A percentile compares a stretch with the other conserved stretches of the same genome.
Conservation (phyloP, 2,888 invertebrate species). For the Agriopis aurantiaria region DNA sequence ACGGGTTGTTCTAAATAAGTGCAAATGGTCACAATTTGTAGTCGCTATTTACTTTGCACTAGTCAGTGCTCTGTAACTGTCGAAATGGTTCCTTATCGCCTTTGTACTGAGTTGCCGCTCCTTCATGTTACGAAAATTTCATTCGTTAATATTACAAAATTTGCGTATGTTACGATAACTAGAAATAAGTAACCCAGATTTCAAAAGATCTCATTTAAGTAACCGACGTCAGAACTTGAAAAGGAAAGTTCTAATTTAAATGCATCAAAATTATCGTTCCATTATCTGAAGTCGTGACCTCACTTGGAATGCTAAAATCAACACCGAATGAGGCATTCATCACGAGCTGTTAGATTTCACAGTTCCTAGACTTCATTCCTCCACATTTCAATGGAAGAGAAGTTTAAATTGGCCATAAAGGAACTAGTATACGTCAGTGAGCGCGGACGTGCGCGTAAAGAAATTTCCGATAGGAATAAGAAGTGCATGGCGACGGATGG, state of each 20-base stretch:
- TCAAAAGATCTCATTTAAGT: conserved; percentile 2
- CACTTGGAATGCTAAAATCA: conserved; percentile 35
- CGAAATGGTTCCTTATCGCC: conserved; percentile 41
- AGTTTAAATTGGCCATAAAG: conserved; percentile 67
- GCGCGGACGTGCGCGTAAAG: conserved; percentile 62
- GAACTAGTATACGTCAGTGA: conserved; percentile 57
- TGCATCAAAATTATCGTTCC: conserved; percentile 52
- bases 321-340: conserved; percentile 30
- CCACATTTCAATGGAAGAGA: conserved; percentile 54
- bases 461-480: conserved; percentile 63
- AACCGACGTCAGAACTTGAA: conserved; percentile 27
- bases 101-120: conserved; percentile 34
- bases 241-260: conserved; percentile 48
- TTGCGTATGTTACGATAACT: conserved; percentile 2
- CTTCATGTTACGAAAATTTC: conserved; percentile 31
- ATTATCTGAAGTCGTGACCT: conserved; percentile 57
- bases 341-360: conserved; percentile 30
- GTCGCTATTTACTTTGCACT: conserved; percentile 38
- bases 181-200: conserved; percentile 1
- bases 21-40: conserved; percentile 42
- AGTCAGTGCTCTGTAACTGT: conserved; percentile 33
- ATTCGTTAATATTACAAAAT: conserved; percentile 1
- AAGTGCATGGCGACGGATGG: conserved; percentile 74
- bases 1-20: conserved; percentile 38
- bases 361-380: conserved; percentile 49